Evolutionary conservation across 2,113 vertebrate species (phyloP).

Genomic region (Casuarius casuarius): DNA sequence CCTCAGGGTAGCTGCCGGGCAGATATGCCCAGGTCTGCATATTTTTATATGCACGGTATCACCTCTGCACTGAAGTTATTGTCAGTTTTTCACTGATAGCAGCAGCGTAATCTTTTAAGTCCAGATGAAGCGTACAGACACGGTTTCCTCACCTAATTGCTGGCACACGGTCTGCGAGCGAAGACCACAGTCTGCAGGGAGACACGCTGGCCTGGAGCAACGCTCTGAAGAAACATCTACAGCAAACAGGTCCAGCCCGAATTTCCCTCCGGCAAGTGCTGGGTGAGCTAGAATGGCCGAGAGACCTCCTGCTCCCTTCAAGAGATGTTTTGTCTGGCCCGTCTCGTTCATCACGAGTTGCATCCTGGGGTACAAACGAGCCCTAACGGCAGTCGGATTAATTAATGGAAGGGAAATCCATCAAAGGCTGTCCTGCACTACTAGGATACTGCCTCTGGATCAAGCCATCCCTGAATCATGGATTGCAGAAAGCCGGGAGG

Average conservation of each 20-base stretch:
- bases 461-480: fast-evolving
- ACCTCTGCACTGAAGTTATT: background rate
- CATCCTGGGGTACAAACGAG: background rate
- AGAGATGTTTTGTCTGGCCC: background rate
- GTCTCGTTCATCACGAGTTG: background rate
- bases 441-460: background rate
- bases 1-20: background rate
- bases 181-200: background rate
- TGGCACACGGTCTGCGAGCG: background rate
- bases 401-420: background rate
- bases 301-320: background rate
- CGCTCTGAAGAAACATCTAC: too few relatives aligned
- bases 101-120: background rate
- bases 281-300: background rate
- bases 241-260: background rate
- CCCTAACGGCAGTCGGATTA: background rate
- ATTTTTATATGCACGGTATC: background rate
- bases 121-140: background rate
- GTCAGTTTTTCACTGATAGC: background rate
- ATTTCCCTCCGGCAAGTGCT: background rate
- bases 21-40: fast-evolving
- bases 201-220: background rate
- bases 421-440: background rate
- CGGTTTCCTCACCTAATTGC: background rate
- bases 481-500: background rate